Percentiles rank a stretch among this genome's conserved stretches.
These are phyloP conservation scores for Zonitis immaculata DNA, from an alignment of 2,888 invertebrate genomes.

Conservation along the genomic window DNA sequence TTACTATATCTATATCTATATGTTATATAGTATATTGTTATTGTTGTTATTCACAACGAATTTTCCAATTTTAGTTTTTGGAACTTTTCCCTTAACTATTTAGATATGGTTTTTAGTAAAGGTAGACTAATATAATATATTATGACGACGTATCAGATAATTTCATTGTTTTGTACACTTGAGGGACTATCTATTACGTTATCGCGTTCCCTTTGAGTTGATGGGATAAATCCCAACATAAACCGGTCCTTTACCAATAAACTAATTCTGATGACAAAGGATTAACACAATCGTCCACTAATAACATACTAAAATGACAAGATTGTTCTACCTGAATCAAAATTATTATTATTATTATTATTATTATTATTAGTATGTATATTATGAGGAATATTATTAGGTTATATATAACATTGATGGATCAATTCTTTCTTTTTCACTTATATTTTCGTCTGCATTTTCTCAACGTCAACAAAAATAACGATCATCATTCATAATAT, in stretches of 20 bases:
- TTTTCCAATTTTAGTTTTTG: not conserved
- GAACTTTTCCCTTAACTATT: not conserved
- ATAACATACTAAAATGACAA: constrained; percentile 18
- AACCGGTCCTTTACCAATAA: constrained; percentile 15
- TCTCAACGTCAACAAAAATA: too few relatives aligned
- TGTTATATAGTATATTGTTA: too few relatives aligned
- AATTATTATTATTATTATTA: constrained; percentile 29
- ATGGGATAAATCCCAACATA: constrained; percentile 18
- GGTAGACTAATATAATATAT: constrained; percentile 11
- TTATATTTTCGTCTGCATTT: too few relatives aligned
- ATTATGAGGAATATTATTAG: constrained; percentile 26
- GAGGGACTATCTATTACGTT: constrained; percentile 23
- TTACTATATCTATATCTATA: not conserved
- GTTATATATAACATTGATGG: constrained; percentile 22
- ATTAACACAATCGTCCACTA: constrained; percentile 17
- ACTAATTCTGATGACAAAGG: constrained; percentile 21
- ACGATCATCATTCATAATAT: too few relatives aligned
- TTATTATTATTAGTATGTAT: constrained; percentile 16
- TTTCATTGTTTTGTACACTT: constrained; percentile 23
- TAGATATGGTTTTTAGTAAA: not conserved
- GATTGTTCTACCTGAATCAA: constrained; percentile 28
- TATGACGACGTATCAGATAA: constrained; percentile 18
- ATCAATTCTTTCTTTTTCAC: constrained; percentile 13
- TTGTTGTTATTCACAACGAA: too few relatives aligned
- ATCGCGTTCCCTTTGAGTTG: constrained; percentile 19